These are phyloP conservation scores for Micrastur ruficollis DNA, from an alignment of 2,797 vertebrate species.

Conservation along the genomic window DNA sequence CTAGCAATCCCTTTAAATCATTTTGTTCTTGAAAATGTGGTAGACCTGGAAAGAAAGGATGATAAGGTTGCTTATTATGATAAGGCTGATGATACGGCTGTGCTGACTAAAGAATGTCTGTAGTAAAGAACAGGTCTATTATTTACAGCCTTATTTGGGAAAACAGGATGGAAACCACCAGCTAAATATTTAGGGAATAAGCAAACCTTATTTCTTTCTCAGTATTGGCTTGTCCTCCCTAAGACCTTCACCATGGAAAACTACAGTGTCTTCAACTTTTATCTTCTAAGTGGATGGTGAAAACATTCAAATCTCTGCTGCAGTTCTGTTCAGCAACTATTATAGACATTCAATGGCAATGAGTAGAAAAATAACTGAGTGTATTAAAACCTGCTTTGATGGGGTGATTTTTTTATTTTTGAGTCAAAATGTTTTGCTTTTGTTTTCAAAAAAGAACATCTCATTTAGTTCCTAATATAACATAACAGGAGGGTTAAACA, in stretches of 20 bases:
- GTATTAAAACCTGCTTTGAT: not conserved
- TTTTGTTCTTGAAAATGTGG: constrained; percentile 91
- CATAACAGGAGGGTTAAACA: not conserved
- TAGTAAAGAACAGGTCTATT: not conserved
- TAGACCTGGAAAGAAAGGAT: constrained; percentile 78
- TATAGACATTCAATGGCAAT: not conserved
- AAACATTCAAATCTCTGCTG: not conserved
- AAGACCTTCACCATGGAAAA: not conserved
- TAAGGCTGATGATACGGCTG: not conserved
- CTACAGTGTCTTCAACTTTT: not conserved
- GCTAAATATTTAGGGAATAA: not conserved
- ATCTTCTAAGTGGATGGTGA: not conserved
- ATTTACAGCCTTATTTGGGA: not conserved
- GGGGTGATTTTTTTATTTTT: not conserved
- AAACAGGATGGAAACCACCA: not conserved
- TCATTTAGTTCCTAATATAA: not conserved
- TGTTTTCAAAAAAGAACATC: not conserved
- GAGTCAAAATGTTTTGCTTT: not conserved
- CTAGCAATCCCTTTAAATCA: constrained; percentile 92
- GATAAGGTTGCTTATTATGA: not conserved
- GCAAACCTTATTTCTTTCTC: not conserved
- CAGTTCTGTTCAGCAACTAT: not conserved
- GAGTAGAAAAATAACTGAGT: not conserved
- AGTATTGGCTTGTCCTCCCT: not conserved
- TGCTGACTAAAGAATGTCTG: not conserved